Conservation (phyloP, 2,797 vertebrate genomes). For the Austrolebias charrua region DNA sequence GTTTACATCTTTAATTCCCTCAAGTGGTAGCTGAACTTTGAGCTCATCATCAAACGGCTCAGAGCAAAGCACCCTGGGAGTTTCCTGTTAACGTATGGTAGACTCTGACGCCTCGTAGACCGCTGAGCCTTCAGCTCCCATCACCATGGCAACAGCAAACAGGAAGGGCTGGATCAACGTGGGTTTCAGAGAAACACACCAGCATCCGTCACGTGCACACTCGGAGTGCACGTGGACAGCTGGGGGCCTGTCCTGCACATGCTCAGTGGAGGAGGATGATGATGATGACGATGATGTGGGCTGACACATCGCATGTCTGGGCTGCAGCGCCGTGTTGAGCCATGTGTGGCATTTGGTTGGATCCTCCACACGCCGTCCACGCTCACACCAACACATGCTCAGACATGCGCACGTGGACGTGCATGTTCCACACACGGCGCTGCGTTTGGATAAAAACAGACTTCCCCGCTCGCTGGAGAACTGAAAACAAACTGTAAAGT, state of each 20-base stretch:
- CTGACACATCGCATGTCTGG: constrained; percentile 72
- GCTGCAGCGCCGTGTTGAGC: constrained; percentile 44
- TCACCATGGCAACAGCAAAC: constrained; percentile 16
- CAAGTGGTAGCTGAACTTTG: too few relatives aligned
- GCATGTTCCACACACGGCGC: too few relatives aligned
- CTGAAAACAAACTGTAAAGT: too few relatives aligned
- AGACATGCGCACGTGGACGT: too few relatives aligned
- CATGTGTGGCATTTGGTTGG: constrained; percentile 70
- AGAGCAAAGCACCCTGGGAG: too few relatives aligned
- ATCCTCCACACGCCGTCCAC: background rate
- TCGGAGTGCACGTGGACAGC: constrained; percentile 50
- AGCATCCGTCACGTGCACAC: constrained; percentile 49
- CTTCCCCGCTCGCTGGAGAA: too few relatives aligned
- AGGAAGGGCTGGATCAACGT: background rate
- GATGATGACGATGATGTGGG: constrained; percentile 52
- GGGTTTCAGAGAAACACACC: constrained; percentile 5
- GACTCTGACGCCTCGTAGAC: too few relatives aligned
- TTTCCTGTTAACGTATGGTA: too few relatives aligned
- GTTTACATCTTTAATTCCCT: too few relatives aligned
- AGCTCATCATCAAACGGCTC: too few relatives aligned
- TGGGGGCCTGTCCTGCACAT: constrained; percentile 65
- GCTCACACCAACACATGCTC: background rate
- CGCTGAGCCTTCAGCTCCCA: background rate
- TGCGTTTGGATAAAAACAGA: too few relatives aligned
- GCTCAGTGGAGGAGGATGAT: constrained; percentile 51